Conservation (phyloP, 2,797 vertebrate genomes). For the Cuniculus paca region DNA sequence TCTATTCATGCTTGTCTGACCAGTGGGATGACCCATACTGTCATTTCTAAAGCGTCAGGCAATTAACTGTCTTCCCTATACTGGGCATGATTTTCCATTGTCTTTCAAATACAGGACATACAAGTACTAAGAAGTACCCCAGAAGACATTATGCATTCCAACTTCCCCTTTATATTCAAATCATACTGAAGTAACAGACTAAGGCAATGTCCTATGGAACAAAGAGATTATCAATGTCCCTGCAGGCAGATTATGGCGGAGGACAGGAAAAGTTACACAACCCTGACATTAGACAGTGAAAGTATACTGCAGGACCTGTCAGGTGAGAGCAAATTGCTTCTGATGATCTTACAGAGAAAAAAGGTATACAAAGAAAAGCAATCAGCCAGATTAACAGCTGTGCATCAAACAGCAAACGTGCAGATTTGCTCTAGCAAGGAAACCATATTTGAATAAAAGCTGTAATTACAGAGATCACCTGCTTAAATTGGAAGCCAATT, state of each 20-base stretch:
- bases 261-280: not conserved
- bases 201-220: not conserved
- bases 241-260: not conserved
- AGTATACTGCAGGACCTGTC: not conserved
- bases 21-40: not conserved
- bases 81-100: not conserved
- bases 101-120: not conserved
- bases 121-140: not conserved
- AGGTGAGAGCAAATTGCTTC: not conserved
- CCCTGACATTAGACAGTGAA: not conserved
- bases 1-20: not conserved
- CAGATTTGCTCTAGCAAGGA: not conserved
- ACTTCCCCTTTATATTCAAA: not conserved
- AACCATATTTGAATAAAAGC: not conserved
- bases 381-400: not conserved
- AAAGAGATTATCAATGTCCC: not conserved
- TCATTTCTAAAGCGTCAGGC: not conserved
- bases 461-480: not conserved
- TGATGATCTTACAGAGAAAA: not conserved
- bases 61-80: not conserved
- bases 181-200: not conserved
- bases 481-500: conserved; percentile 6
- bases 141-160: not conserved
- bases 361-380: not conserved
- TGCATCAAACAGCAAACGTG: not conserved